Conservation (phyloP, 2,113 vertebrate species). For the Rhea pennata region DNA sequence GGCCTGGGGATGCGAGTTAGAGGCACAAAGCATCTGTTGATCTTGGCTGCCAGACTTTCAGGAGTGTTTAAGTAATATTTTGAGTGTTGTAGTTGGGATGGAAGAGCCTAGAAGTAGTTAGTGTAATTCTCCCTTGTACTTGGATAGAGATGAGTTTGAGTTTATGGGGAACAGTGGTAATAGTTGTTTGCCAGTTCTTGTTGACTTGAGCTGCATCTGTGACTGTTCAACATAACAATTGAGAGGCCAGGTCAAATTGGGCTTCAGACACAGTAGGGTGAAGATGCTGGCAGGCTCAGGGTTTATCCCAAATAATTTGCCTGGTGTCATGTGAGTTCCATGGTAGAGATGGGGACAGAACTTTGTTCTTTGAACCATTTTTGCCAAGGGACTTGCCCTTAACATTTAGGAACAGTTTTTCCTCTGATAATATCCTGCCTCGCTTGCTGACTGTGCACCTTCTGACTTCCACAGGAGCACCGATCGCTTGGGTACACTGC, state of each 20-base stretch:
- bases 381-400: background rate
- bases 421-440: too few species aligned
- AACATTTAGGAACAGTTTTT: too few species aligned
- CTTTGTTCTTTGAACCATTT: background rate
- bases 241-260: background rate
- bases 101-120: background rate
- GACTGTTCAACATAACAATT: background rate
- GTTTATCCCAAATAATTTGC: background rate
- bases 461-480: too few species aligned
- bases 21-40: background rate
- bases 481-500: too few species aligned
- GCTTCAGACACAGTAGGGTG: background rate
- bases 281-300: rapidly evolving
- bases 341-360: background rate
- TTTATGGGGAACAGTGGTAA: background rate
- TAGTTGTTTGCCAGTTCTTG: background rate
- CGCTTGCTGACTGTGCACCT: too few species aligned
- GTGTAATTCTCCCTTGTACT: background rate
- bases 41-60: background rate
- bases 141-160: background rate
- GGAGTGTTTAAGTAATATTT: background rate
- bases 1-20: background rate
- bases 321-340: background rate
- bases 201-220: background rate
- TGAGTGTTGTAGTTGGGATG: background rate